Base-by-base conservation (phyloP, 2,113 vertebrate genomes). In the Mesembrinibis cayennensis region DNA sequence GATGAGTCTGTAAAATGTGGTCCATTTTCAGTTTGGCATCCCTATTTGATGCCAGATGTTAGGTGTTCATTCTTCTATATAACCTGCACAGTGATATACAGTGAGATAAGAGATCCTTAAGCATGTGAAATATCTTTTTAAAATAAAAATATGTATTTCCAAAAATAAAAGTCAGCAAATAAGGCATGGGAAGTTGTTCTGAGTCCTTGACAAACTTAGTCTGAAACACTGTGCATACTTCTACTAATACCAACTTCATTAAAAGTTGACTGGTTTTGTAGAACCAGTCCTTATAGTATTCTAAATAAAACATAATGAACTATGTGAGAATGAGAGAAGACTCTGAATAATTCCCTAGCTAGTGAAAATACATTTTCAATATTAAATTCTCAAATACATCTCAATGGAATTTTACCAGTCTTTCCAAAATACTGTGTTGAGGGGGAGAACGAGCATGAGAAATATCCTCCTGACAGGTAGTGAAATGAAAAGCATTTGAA, bases 401-500 rank as follows among this genome's bases (percentile, higher is more conserved):
- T 15, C 32, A 90, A 71, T 47, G 40, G 42, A 89, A 70, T 92
- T 97, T 93, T 71, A 59, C 32, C 67, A 86, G 0, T 80, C n/a
- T 94, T 88, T 93, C 67, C 71, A 92, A 93, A 95, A 94, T 47
- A 78, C 21, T 53, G 4, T 38, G 14, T n/a, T 78, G 22, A 66
- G 16, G 11, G 4, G 12, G 42, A 50, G 55, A 86, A 86, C 11
- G 88, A 93, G 17, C 42, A 93, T 66, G 26, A 94, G 72, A 93
- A 90, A 93, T 88, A 79, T 27, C n/a, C 7, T 81, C 7, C 59
- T 95, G 90, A 95, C 79, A 92, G 40, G 44, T 29, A 91, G 36
- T 59, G 74, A 92, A 90, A 93, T 88, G 76, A 90, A 83, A 94
- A 89, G 7, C 67, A 69, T 83, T 65, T 93, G 69, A 93, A 94